These are phyloP conservation scores for Botrylloides violaceus DNA, from an alignment of 23 tunicate genomes.

Conservation along the genomic window DNA sequence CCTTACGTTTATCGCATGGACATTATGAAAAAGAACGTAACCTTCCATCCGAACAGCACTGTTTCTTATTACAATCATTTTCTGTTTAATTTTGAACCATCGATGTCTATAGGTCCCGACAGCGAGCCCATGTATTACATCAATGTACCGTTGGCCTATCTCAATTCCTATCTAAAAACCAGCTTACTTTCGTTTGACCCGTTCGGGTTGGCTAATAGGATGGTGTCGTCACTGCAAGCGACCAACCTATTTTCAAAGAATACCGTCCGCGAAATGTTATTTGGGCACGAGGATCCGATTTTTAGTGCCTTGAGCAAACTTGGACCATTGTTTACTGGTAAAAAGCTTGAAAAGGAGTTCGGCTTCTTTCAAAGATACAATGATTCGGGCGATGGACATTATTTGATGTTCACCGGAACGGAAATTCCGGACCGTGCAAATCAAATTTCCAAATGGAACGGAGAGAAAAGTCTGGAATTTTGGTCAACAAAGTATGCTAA, in stretches of 20 bases:
- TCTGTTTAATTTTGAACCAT: conserved; percentile 40
- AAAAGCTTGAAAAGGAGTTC: conserved; percentile 33
- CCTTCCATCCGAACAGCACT: conserved; percentile 61
- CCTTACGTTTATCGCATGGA: conserved; percentile 57
- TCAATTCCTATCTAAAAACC: not conserved
- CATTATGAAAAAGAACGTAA: conserved; percentile 38
- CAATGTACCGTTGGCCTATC: conserved; percentile 50
- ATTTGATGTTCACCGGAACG: conserved; percentile 60
- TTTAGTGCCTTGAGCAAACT: conserved; percentile 38
- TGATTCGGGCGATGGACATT: conserved; percentile 87
- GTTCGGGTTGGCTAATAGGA: not conserved
- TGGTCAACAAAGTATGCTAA: conserved; percentile 68
- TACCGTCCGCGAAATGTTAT: conserved; percentile 58
- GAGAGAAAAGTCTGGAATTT: conserved; percentile 27
- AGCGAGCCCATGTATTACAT: conserved; percentile 24
- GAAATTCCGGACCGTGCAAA: conserved; percentile 25
- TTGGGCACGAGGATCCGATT: conserved; percentile 70
- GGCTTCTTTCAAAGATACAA: conserved; percentile 64
- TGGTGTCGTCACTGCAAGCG: not conserved
- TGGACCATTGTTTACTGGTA: not conserved
- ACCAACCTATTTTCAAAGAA: conserved; percentile 38
- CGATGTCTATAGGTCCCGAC: conserved; percentile 10
- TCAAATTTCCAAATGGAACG: conserved; percentile 51
- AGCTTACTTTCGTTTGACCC: not conserved
- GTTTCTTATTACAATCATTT: conserved; percentile 70